Base-by-base conservation (phyloP, 2,113 vertebrate genomes). In the Chitala chitala region DNA sequence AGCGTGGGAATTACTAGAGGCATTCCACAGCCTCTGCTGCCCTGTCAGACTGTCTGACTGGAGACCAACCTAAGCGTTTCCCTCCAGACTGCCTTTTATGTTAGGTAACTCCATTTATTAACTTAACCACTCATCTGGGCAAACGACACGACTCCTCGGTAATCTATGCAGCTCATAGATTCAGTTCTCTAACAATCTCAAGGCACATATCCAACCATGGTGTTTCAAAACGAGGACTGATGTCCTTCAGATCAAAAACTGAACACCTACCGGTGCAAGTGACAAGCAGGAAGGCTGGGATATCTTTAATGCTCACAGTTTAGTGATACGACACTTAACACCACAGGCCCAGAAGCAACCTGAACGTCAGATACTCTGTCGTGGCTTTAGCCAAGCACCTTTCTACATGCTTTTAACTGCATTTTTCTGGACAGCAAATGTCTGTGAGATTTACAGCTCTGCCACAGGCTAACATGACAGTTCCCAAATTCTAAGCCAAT, bases 281-380 rank as follows among this genome's bases (percentile, higher is more conserved):
- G 73, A 75, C 48, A 5, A n/a, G 38, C 6, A 33, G 17, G 42
- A n/a, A 22, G 59, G 40, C 29, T 20, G 26, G 24, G 15, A 44
- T 77, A 69, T 79, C 77, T 72, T 79, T 73, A 72, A 61, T 48
- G 40, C 29, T 46, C 48, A 24, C 40, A 31, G n/a, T n/a, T n/a
- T n/a, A n/a, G n/a, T n/a, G n/a, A n/a, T n/a, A n/a, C n/a, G n/a
- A n/a, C n/a, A n/a, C n/a, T 22, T 42, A 38, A 42, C n/a, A 42
- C 38, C n/a, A 46, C 5, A 7, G 64, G 64, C 40, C 42, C 59
- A 63, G 26, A 17, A 61, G 6, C 59, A 20, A 33, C 59, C 59
- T 20, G 20, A 63, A 15, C 20, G 58, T 17, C 17, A 63, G 17
- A 63, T 5, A 1, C 17, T 38, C 59, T 33, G n/a, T 38, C 29